These are phyloP conservation scores for Sparidentex hasta DNA, from an alignment of 2,797 vertebrate species.

Conservation along the genomic window DNA sequence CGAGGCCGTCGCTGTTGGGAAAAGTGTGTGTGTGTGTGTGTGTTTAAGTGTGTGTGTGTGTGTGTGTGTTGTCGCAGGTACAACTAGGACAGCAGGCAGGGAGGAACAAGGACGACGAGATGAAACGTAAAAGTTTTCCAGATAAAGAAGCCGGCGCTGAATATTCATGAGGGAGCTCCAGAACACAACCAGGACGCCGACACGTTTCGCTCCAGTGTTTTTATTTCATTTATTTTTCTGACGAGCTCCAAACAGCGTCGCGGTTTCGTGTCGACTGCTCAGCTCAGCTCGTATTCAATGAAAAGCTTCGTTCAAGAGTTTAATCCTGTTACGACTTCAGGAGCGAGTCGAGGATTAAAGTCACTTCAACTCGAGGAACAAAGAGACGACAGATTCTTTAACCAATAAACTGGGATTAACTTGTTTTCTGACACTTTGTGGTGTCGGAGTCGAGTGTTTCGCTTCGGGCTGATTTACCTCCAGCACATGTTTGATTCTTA, in stretches of 20 bases:
- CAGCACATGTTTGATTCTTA: not conserved
- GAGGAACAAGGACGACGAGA: slow-evolving; percentile 48
- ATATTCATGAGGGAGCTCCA: slow-evolving; percentile 49
- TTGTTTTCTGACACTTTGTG: not conserved
- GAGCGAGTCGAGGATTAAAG: slow-evolving; percentile 20
- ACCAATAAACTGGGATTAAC: slow-evolving; percentile 11
- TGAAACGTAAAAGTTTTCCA: slow-evolving; percentile 34
- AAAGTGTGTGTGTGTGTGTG: slow-evolving; percentile 28
- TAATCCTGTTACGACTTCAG: slow-evolving; percentile 30
- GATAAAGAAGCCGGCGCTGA: not conserved
- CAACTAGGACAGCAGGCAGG: slow-evolving; percentile 66
- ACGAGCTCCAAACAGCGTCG: no score
- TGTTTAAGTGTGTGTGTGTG: slow-evolving; percentile 42
- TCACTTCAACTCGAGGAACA: not conserved
- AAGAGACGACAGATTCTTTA: not conserved
- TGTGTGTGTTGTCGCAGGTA: slow-evolving; percentile 65
- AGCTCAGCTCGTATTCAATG: no score
- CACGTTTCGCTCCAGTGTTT: slow-evolving; percentile 46
- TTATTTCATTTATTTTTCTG: slow-evolving; percentile 7
- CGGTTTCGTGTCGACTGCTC: not conserved
- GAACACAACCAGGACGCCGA: slow-evolving; percentile 53
- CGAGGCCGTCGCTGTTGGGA: slow-evolving; percentile 27
- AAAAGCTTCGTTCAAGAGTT: not conserved
- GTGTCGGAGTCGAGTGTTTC: not conserved
- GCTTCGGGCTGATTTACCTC: not conserved